phyloP scores from a whole-genome alignment of 2,113 vertebrate species.

The Pandion haliaetus region DNA sequence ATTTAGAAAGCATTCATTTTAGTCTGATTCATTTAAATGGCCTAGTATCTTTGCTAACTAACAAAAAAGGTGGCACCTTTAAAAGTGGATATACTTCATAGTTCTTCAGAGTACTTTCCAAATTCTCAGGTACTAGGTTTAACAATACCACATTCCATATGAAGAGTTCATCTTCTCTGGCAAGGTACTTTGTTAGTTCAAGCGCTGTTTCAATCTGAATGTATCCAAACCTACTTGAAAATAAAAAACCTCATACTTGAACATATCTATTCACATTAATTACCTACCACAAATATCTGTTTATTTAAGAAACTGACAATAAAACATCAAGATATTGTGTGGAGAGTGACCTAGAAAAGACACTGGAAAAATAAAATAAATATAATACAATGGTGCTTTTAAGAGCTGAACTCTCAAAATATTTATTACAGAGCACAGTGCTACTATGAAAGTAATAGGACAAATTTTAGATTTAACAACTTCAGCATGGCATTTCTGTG shows the following conservation, averaged over 20 bases:
- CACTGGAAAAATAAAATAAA: not conserved
- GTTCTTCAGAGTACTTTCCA: constrained; percentile 50
- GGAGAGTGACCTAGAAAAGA: not conserved
- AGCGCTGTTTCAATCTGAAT: constrained; percentile 72
- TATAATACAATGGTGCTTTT: not conserved
- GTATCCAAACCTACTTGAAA: constrained; percentile 70
- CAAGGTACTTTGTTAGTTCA: constrained; percentile 78
- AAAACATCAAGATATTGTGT: not conserved
- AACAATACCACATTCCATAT: constrained; percentile 70
- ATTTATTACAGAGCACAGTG: not conserved
- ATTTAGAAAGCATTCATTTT: not conserved
- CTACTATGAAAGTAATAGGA: not conserved
- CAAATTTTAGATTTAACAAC: not conserved
- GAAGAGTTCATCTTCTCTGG: constrained; percentile 73
- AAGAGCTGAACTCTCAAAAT: not conserved
- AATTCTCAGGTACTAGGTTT: constrained; percentile 41
- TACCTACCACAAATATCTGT: not conserved
- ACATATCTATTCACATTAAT: not conserved
- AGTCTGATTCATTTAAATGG: not conserved
- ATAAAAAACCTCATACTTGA: not conserved
- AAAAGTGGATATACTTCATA: constrained; percentile 71
- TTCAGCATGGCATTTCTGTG: not conserved
- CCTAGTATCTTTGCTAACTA: not conserved
- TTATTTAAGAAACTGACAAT: not conserved
- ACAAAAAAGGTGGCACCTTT: constrained; percentile 72